Percentiles rank a stretch among this genome's conserved stretches.
Conservation (phyloP, 2,113 vertebrate species). For the Polypterus bichir region DNA sequence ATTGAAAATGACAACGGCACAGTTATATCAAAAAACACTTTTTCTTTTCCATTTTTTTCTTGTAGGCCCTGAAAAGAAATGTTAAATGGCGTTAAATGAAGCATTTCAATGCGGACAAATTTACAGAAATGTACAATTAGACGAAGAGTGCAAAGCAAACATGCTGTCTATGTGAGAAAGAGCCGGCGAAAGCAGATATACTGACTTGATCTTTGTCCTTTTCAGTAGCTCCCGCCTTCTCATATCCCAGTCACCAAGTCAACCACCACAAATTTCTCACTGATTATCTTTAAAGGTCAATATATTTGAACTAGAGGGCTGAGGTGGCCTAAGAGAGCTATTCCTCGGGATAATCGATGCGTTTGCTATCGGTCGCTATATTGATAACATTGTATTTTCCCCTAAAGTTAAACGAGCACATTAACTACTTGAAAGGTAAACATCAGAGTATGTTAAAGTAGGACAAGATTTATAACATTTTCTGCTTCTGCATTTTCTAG, state of each 20-base stretch:
- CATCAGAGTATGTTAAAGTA: neutral
- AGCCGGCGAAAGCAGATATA: slow-evolving; percentile 19
- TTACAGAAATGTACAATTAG: slow-evolving; percentile 38
- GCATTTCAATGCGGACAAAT: slow-evolving; percentile 43
- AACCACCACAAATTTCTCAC: slow-evolving; percentile 43
- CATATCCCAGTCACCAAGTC: slow-evolving; percentile 66
- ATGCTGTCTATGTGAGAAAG: slow-evolving; percentile 10
- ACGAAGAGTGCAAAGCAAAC: slow-evolving; percentile 28
- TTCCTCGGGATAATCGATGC: slow-evolving; percentile 53
- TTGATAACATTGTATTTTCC: slow-evolving; percentile 36
- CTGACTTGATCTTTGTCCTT: slow-evolving; percentile 55
- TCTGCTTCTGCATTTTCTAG: too few relatives aligned
- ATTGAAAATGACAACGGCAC: too few relatives aligned
- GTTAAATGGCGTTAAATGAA: slow-evolving; percentile 64
- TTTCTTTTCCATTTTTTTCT: slow-evolving; percentile 14
- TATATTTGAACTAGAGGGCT: slow-evolving; percentile 36
- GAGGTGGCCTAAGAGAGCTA: slow-evolving; percentile 34
- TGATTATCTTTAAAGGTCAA: slow-evolving; percentile 69
- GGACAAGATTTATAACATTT: too few relatives aligned
- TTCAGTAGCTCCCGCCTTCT: slow-evolving; percentile 36
- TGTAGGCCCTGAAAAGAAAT: slow-evolving; percentile 21
- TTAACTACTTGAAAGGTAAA: slow-evolving; percentile 20
- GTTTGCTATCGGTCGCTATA: slow-evolving; percentile 29
- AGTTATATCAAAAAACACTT: too few relatives aligned
- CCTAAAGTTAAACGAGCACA: slow-evolving; percentile 34